Evolutionary conservation across 2,888 invertebrate genomes (phyloP).

Genomic region (Anagyrus pseudococci): DNA sequence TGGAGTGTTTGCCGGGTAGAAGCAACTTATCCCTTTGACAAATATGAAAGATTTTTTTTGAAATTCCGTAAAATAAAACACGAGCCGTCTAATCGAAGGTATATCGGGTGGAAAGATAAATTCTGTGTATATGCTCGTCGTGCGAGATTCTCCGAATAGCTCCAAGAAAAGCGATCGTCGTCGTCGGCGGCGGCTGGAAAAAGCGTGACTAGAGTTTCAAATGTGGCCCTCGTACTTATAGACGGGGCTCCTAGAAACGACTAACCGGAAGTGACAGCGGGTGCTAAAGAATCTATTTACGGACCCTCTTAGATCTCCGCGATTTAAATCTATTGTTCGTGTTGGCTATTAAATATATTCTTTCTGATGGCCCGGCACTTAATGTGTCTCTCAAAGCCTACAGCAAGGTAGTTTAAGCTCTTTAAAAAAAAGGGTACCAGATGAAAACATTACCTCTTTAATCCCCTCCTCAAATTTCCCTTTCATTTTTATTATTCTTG

Average conservation of each 20-base stretch:
- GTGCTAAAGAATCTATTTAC: slow-evolving; percentile 24
- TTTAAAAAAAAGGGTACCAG: too few species aligned
- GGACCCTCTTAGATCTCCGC: not conserved
- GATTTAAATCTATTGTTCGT: too few species aligned
- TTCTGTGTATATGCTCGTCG: not conserved
- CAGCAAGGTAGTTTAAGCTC: too few species aligned
- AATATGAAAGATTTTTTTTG: too few species aligned
- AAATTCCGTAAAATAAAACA: not conserved
- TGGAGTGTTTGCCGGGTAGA: too few species aligned
- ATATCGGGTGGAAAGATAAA: slow-evolving; percentile 23
- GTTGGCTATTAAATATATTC: too few species aligned
- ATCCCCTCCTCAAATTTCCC: not conserved
- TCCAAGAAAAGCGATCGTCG: not conserved
- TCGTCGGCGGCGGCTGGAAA: not conserved
- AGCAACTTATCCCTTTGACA: too few species aligned
- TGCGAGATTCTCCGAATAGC: not conserved
- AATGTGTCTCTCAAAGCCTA: too few species aligned
- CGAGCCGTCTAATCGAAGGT: too few species aligned
- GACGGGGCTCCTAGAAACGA: slow-evolving; percentile 8
- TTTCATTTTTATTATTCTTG: slow-evolving; percentile 8
- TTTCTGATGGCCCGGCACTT: too few species aligned
- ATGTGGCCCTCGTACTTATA: slow-evolving; percentile 14
- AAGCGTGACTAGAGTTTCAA: slow-evolving; percentile 22
- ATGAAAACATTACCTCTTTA: too few species aligned
- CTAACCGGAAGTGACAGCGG: slow-evolving; percentile 27